Base-by-base conservation (phyloP, 2,113 vertebrate species). In the Lepisosteus osseus region DNA sequence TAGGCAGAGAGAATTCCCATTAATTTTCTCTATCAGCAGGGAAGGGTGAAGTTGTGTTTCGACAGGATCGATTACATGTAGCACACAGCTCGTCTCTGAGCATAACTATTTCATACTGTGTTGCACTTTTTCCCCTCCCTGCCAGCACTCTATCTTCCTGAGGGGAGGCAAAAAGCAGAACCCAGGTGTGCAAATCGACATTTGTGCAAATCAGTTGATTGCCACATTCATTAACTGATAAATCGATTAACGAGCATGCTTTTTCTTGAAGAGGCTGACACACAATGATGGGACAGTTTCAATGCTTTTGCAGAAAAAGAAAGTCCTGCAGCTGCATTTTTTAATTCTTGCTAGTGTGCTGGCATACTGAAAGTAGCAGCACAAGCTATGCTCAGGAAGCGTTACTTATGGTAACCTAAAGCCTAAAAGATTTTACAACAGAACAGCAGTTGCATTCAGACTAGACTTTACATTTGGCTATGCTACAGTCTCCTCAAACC, bases 201-300 rank as follows among this genome's bases (percentile, higher is more conserved):
- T 78, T 76, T 72, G 74, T 70, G 73, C 78, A 79, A 81, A 89
- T 86, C 83, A 86, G 80, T 87, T 86, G 80, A 88, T 86, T 79
- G 82, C 78, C 81, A 80, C 76, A 88, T 87, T 87, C 82, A 87
- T 88, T 86, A 83, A 85, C 77, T 80, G 84, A 86, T 88, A 75
- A 76, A 78, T 87, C 78, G 55, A 86, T 86, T 86, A 83, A 86
- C 73, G 78, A 78, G 78, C 68, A 64, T 85, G 83, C 84, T 85
- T 82, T 78, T 29, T 87, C 85, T 85, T 78, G 73, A 64, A 42
- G 54, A 69, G 45, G 69, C 78, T 81, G 83, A 84, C 79, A 76
- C 77, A 76, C 75, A 83, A 85, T 84, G 74, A 84, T 77, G 77
- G 74, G 6, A 59, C 73, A 68, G 13, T 65, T 69, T 61, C 61